phyloP scores from a whole-genome alignment of 2,113 vertebrate genomes.

The Pachypanchax playfairii region DNA sequence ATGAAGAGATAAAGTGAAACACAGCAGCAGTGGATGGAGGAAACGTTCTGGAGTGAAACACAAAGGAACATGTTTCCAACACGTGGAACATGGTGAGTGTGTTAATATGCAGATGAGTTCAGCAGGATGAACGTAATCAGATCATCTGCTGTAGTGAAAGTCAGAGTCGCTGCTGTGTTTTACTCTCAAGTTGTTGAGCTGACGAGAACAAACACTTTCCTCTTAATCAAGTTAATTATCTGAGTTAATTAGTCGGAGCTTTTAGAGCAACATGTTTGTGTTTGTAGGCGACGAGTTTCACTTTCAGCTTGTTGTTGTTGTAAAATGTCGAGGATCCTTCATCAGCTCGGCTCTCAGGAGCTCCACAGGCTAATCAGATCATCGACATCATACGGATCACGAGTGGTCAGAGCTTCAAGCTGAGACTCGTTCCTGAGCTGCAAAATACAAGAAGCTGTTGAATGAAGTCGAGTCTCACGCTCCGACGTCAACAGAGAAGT shows the following conservation, averaged over 20 bases:
- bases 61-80: not conserved
- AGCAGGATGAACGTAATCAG: not conserved
- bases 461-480: not conserved
- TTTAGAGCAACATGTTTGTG: slow-evolving; percentile 2
- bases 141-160: not conserved
- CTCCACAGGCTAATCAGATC: not conserved
- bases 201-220: not conserved
- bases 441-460: not conserved
- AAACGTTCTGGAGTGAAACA: too few relatives aligned
- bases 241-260: not conserved
- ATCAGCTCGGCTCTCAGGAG: not conserved
- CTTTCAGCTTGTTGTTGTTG: not conserved
- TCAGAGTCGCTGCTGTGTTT: not conserved
- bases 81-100: too few relatives aligned
- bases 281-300: not conserved
- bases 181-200: not conserved
- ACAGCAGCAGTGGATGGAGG: too few relatives aligned
- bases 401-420: not conserved
- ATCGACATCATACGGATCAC: not conserved
- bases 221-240: slow-evolving; percentile 14
- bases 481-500: too few relatives aligned
- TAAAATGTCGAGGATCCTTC: not conserved
- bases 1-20: too few relatives aligned
- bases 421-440: not conserved
- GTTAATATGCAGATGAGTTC: not conserved